phyloP scores from a whole-genome alignment of 2,797 vertebrate genomes.

The Bovichtus variegatus region DNA sequence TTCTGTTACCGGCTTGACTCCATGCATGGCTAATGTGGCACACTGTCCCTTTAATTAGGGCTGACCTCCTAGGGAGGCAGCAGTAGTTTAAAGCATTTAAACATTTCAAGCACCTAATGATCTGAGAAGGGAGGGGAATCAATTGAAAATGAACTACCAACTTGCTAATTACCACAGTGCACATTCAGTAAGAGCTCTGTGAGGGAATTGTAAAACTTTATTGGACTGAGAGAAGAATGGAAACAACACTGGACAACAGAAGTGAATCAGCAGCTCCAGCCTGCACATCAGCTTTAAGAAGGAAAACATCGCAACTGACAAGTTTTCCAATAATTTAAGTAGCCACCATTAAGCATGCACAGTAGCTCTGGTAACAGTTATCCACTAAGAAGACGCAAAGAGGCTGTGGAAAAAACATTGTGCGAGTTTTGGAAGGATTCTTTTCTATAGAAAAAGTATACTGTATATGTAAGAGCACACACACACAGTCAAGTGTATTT shows the following conservation, averaged over 20 bases:
- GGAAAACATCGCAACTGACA: constrained; percentile 58
- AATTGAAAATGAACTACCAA: constrained; percentile 39
- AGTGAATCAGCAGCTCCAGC: constrained; percentile 45
- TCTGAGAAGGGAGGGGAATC: constrained; percentile 36
- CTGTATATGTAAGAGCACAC: no score
- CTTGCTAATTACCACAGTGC: constrained; percentile 43
- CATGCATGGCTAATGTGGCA: constrained; percentile 72
- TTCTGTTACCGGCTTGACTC: constrained; percentile 73
- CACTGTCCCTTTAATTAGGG: constrained; percentile 73
- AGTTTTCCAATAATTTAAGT: constrained; percentile 53
- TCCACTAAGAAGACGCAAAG: constrained; percentile 25
- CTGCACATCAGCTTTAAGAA: constrained; percentile 56
- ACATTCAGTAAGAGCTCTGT: constrained; percentile 40
- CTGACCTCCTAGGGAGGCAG: constrained; percentile 63
- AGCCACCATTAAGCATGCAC: constrained; percentile 41
- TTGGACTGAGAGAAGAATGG: constrained; percentile 58
- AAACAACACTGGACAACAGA: constrained; percentile 61
- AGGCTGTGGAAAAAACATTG: constrained; percentile 20
- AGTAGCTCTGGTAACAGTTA: constrained; percentile 51
- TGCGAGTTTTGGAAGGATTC: constrained; percentile 3
- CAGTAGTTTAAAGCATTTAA: constrained; percentile 45
- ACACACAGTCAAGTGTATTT: not conserved
- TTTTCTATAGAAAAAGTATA: no score
- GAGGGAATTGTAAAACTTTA: constrained; percentile 55
- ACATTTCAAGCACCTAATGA: constrained; percentile 54